Evolutionary conservation across 2,797 vertebrate genomes (phyloP).

Genomic region (Hemitrygon akajei): DNA sequence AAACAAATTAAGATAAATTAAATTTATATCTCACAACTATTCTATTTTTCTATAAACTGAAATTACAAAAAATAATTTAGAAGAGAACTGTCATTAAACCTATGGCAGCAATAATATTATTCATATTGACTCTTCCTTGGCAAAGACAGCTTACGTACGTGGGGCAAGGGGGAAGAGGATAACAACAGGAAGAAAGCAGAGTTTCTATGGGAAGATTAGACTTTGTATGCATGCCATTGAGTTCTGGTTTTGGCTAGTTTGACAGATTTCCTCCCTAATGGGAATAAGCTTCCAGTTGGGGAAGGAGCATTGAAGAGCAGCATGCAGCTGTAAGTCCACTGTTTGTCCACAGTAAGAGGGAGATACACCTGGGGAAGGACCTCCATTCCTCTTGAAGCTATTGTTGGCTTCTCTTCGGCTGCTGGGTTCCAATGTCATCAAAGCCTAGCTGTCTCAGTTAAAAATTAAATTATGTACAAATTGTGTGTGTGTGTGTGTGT

Average conservation of each 20-base stretch:
- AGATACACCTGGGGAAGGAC: not conserved
- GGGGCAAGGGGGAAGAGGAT: no score
- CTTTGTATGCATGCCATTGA: not conserved
- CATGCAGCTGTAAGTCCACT: not conserved
- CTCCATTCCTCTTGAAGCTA: not conserved
- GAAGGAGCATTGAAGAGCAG: not conserved
- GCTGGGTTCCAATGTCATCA: not conserved
- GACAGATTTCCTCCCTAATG: not conserved
- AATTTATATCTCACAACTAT: not conserved
- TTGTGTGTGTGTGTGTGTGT: no score
- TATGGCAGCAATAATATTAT: not conserved
- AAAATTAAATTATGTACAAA: not conserved
- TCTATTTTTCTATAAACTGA: not conserved
- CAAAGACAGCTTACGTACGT: no score
- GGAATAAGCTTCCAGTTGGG: not conserved
- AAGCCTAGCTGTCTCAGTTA: not conserved
- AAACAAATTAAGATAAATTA: conserved; percentile 13
- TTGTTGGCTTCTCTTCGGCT: not conserved
- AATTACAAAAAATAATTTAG: not conserved
- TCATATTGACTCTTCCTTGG: no score
- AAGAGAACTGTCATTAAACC: not conserved
- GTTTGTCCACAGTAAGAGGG: not conserved
- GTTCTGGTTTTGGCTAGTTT: not conserved
- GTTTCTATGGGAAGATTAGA: not conserved
- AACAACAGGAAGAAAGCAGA: not conserved